A percentile compares a stretch with the other conserved stretches of the same genome.
Evolutionary conservation across 2,113 vertebrate species (phyloP).

Genomic region (Hemichromis elongatus): DNA sequence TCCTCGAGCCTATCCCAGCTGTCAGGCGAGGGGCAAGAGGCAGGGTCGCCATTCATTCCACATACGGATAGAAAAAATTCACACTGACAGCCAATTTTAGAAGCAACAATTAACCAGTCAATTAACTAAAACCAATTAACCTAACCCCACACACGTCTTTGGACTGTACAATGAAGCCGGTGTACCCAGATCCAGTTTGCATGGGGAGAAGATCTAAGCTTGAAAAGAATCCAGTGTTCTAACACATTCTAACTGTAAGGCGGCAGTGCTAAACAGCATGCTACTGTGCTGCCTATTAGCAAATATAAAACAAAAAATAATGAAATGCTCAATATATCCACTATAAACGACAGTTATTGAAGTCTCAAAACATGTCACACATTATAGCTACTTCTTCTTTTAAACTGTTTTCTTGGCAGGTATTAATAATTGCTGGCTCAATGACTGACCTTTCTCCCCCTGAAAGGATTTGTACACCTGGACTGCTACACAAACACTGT

Average conservation of each 20-base stretch:
- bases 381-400: background rate
- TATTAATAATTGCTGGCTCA: background rate
- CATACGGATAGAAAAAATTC: background rate
- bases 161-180: background rate
- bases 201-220: background rate
- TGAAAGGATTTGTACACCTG: background rate
- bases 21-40: background rate
- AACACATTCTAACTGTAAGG: background rate
- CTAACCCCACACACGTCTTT: background rate
- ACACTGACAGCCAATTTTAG: background rate
- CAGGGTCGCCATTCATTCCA: background rate
- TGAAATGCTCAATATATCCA: background rate
- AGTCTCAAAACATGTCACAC: background rate
- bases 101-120: background rate
- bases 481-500: background rate
- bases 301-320: background rate
- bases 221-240: background rate
- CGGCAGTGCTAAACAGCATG: background rate
- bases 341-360: background rate
- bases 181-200: background rate
- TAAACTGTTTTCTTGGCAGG: background rate
- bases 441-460: background rate
- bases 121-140: background rate
- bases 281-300: background rate
- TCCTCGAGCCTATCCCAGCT: background rate